These are phyloP conservation scores for Oreohelix idahoensis DNA, from an alignment of 1,140 invertebrate genomes.

Conservation along the genomic window DNA sequence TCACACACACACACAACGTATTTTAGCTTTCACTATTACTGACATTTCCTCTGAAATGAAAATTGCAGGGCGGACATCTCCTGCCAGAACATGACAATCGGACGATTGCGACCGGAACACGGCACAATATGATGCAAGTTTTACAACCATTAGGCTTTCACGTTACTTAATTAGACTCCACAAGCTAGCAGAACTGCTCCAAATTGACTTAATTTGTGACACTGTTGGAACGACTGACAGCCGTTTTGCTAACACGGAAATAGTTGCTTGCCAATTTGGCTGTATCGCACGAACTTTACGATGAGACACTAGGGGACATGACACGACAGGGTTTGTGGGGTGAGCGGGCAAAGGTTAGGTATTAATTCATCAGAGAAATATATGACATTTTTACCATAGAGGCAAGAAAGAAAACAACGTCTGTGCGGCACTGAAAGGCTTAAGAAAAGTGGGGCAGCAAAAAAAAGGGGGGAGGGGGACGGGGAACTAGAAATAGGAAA, in stretches of 20 bases:
- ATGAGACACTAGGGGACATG: not conserved
- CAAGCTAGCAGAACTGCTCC: not conserved
- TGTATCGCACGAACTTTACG: not conserved
- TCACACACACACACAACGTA: too few relatives aligned
- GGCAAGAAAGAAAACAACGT: too few relatives aligned
- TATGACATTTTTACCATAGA: too few relatives aligned
- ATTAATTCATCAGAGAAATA: not conserved
- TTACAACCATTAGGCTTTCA: not conserved
- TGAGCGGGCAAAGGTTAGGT: not conserved
- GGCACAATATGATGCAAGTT: not conserved
- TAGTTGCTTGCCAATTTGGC: not conserved
- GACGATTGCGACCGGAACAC: not conserved
- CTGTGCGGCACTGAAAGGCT: too few relatives aligned
- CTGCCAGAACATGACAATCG: not conserved
- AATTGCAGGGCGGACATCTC: not conserved
- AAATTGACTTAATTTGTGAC: constrained; percentile 11
- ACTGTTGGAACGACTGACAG: not conserved
- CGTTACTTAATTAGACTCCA: not conserved
- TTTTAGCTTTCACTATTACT: not conserved
- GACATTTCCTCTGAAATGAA: not conserved
- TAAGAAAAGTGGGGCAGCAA: too few relatives aligned
- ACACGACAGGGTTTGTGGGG: not conserved
- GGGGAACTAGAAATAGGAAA: too few relatives aligned
- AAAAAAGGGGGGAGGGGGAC: too few relatives aligned
- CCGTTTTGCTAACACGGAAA: not conserved